Percentiles rank a stretch among this genome's conserved stretches.
These are phyloP conservation scores for Nannoperca australis DNA, from an alignment of 2,797 vertebrate genomes.

Conservation along the genomic window DNA sequence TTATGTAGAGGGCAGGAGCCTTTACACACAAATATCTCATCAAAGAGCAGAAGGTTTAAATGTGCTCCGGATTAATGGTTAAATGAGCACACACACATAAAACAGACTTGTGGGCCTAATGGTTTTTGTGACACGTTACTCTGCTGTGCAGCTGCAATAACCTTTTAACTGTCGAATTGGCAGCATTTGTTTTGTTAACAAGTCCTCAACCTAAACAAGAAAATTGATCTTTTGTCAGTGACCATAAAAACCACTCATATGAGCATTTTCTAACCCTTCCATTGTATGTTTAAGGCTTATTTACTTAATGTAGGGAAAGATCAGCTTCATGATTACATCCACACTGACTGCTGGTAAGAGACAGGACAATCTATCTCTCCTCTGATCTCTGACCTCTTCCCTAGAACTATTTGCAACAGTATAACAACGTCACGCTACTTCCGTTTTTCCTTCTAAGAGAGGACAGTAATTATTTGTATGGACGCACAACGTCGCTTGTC, in stretches of 20 bases:
- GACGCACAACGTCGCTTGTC: neutral
- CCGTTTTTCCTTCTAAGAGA: neutral
- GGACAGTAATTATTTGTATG: neutral
- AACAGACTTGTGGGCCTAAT: slow-evolving; percentile 9
- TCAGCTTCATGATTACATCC: neutral
- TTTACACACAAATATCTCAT: slow-evolving; percentile 50
- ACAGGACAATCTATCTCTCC: neutral
- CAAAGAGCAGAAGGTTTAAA: slow-evolving; percentile 59
- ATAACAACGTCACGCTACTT: neutral
- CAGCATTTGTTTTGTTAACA: neutral
- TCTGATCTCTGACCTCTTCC: neutral
- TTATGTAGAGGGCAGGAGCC: slow-evolving; percentile 53
- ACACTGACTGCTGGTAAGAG: neutral
- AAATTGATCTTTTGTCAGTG: neutral
- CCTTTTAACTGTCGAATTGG: neutral
- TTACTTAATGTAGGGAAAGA: neutral
- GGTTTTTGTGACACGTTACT: slow-evolving; percentile 13
- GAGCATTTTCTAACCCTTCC: neutral
- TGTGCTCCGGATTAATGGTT: slow-evolving; percentile 42
- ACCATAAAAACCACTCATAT: neutral
- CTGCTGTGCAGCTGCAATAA: neutral
- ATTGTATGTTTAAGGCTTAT: neutral
- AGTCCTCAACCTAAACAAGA: neutral
- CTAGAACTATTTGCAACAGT: neutral
- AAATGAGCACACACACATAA: slow-evolving; percentile 27